These are phyloP conservation scores for Dendrocincla fuliginosa DNA, from an alignment of 2,797 vertebrate species.

Conservation along the genomic window DNA sequence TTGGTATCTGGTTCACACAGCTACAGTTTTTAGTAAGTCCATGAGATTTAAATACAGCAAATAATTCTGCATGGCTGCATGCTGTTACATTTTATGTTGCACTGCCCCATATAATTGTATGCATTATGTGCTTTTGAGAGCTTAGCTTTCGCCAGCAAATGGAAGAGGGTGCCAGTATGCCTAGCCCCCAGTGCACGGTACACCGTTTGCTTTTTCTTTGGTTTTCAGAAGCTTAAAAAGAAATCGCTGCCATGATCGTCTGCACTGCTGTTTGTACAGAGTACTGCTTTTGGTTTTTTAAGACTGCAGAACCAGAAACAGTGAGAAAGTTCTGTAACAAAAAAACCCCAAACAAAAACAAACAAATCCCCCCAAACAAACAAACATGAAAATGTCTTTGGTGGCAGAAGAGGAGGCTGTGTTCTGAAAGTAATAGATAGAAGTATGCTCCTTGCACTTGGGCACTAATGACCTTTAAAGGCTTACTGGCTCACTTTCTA, in stretches of 20 bases:
- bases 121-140: not conserved
- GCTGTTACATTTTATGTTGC: not conserved
- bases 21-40: not conserved
- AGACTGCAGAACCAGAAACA: not conserved
- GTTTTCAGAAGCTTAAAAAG: not conserved
- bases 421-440: not conserved
- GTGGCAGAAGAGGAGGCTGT: not conserved
- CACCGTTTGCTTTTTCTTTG: not conserved
- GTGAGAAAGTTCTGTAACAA: not conserved
- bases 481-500: not conserved
- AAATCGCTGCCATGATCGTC: not conserved
- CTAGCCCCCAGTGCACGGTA: not conserved
- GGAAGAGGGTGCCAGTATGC: not conserved
- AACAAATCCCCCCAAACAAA: not conserved
- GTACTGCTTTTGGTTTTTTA: not conserved
- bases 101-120: not conserved
- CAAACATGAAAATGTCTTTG: not conserved
- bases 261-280: not conserved
- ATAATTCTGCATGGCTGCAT: not conserved
- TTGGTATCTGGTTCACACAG: not conserved
- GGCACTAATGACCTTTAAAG: not conserved
- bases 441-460: not conserved
- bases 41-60: not conserved
- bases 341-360: not conserved
- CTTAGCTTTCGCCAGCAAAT: not conserved